phyloP scores from a whole-genome alignment of 2,888 invertebrate species.

The Nineta flava region DNA sequence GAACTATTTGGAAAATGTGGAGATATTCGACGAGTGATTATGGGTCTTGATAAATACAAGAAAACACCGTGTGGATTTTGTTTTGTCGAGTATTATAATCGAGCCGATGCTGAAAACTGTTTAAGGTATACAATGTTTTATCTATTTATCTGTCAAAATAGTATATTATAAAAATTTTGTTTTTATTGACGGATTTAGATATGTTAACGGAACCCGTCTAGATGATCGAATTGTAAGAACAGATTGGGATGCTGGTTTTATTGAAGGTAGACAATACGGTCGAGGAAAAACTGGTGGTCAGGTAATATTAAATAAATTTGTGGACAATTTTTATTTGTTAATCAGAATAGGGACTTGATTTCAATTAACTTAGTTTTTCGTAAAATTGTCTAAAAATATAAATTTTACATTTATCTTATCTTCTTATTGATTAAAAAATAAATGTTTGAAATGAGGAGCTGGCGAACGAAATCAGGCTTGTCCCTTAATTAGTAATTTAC shows the following conservation, averaged over 20 bases:
- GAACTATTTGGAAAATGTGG: conserved; percentile 93
- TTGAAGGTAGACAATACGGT: conserved; percentile 96
- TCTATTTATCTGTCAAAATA: neutral
- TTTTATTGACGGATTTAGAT: conserved; percentile 34
- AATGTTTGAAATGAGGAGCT: too few relatives aligned
- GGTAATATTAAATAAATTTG: conserved; percentile 32
- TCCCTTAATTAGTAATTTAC: too few relatives aligned
- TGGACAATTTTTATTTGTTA: neutral
- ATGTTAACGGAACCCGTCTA: conserved; percentile 87
- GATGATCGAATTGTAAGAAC: conserved; percentile 95
- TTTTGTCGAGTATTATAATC: conserved; percentile 84
- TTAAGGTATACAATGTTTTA: conserved; percentile 38
- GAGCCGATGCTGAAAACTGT: conserved; percentile 60
- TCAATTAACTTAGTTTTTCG: neutral
- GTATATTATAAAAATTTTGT: neutral
- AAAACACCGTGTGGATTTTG: conserved; percentile 99
- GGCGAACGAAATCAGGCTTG: too few relatives aligned
- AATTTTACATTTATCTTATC: too few relatives aligned
- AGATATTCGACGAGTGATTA: conserved; percentile 84
- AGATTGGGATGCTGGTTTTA: conserved; percentile 99
- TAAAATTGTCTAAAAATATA: neutral
- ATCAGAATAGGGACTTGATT: neutral
- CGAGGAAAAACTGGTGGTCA: conserved; percentile 97
- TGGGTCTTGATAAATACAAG: conserved; percentile 95
- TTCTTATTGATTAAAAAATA: too few relatives aligned